These are phyloP conservation scores for Adelges cooleyi DNA, from an alignment of 1,140 invertebrate species.

Conservation along the genomic window DNA sequence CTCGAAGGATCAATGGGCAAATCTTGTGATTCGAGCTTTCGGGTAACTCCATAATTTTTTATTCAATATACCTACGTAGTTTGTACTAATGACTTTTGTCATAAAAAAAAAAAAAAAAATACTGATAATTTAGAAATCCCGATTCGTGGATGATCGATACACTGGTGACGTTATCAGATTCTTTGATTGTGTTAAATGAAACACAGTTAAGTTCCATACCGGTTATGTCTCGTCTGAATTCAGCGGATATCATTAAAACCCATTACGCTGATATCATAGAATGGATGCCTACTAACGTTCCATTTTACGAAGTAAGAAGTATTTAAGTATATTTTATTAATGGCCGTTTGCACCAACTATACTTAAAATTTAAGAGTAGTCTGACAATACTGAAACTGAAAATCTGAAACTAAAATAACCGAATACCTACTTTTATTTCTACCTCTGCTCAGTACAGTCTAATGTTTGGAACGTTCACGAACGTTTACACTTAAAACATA, in stretches of 20 bases:
- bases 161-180: constrained; percentile 1
- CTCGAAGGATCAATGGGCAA: constrained; percentile 8
- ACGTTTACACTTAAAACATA: no score
- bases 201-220: constrained; percentile 14
- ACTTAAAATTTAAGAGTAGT: no score
- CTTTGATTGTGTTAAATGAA: constrained; percentile 10
- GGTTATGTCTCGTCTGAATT: constrained; percentile 5
- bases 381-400: no score
- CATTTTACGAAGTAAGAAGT: constrained; percentile 3
- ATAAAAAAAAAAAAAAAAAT: no score
- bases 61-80: no score
- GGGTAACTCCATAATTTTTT: constrained; percentile 16
- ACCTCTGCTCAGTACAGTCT: no score
- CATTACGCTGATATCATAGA: constrained; percentile 1
- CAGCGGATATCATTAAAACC: constrained; percentile 5
- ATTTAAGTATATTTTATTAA: not conserved
- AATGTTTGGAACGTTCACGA: no score
- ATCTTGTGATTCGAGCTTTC: constrained; percentile 7
- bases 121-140: not conserved
- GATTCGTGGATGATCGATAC: constrained; percentile 7
- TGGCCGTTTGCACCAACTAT: no score
- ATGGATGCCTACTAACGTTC: not conserved
- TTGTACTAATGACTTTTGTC: no score
- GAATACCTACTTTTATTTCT: no score
- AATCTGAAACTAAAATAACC: no score